Percentiles rank a stretch among this genome's conserved stretches.
Conservation (phyloP, 2,113 vertebrate species). For the Pycnonotus jocosus region DNA sequence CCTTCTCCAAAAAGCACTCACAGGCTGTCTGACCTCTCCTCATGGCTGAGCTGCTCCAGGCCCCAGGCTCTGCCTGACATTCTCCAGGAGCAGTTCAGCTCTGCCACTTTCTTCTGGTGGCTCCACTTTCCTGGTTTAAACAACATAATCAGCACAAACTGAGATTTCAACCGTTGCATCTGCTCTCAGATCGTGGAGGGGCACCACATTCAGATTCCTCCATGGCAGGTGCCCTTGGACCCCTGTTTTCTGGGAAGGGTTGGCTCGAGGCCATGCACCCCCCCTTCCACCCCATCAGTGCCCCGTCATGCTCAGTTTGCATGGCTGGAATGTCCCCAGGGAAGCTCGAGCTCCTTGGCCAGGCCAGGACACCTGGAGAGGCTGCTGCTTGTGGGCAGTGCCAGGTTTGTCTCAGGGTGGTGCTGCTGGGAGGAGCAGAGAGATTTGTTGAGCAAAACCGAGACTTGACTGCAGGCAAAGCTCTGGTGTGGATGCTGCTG, state of each 20-base stretch:
- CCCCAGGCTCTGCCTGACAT: not conserved
- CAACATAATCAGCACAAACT: not conserved
- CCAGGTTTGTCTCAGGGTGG: not conserved
- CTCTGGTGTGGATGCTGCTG: not conserved
- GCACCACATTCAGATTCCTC: not conserved
- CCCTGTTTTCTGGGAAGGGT: not conserved
- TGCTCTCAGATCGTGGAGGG: not conserved
- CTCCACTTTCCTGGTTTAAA: not conserved
- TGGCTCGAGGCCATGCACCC: not conserved
- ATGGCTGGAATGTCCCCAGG: not conserved
- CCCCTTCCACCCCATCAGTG: not conserved
- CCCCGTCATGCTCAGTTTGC: not conserved
- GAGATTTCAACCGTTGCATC: not conserved
- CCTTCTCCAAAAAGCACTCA: not conserved
- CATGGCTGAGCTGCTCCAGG: not conserved
- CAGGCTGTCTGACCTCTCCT: not conserved
- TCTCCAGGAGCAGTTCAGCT: not conserved
- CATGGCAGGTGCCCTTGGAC: not conserved
- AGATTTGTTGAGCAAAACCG: not conserved
- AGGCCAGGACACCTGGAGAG: not conserved
- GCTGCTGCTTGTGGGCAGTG: not conserved
- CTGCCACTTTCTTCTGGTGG: not conserved
- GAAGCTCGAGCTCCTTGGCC: not conserved
- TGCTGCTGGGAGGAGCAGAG: not conserved
- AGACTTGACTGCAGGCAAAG: not conserved